A percentile compares a stretch with the other conserved stretches of the same genome.
phyloP scores from a whole-genome alignment of 2,888 invertebrate genomes.

The Chelonus formosanus region DNA sequence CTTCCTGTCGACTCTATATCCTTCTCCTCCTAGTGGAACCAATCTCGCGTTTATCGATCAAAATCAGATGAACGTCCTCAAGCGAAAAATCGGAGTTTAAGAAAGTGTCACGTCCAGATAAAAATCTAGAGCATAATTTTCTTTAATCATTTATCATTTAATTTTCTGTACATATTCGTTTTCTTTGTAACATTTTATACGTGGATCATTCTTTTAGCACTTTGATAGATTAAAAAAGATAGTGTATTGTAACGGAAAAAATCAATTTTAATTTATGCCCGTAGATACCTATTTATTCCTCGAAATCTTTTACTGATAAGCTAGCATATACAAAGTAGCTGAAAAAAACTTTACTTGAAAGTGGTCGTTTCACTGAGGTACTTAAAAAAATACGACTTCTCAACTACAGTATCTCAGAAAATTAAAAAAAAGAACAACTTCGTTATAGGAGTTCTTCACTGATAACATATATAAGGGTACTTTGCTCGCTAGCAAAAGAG shows the following conservation, averaged over 20 bases:
- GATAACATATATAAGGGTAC: slow-evolving; percentile 24
- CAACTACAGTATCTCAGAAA: slow-evolving; percentile 7
- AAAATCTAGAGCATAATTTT: slow-evolving; percentile 7
- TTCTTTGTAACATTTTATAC: too few relatives aligned
- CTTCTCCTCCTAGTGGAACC: slow-evolving; percentile 30
- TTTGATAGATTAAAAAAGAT: too few relatives aligned
- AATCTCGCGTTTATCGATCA: slow-evolving; percentile 35
- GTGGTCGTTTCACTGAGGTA: slow-evolving; percentile 4
- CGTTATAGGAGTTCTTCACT: slow-evolving; percentile 25
- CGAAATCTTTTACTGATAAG: background rate
- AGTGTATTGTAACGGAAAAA: background rate
- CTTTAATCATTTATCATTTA: background rate
- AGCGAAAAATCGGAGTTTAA: slow-evolving; percentile 39
- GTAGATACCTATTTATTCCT: background rate
- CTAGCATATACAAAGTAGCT: background rate
- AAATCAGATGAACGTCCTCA: slow-evolving; percentile 39
- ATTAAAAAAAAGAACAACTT: slow-evolving; percentile 25
- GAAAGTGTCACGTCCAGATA: background rate
- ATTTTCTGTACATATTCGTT: too few relatives aligned
- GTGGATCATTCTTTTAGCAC: too few relatives aligned
- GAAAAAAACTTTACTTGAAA: slow-evolving; percentile 7
- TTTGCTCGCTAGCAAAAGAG: slow-evolving; percentile 12
- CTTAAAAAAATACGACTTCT: slow-evolving; percentile 12
- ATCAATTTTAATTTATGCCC: too few relatives aligned
- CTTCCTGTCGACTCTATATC: slow-evolving; percentile 43